phyloP scores from a whole-genome alignment of 2,888 invertebrate species.

The Heliconius cydno region DNA sequence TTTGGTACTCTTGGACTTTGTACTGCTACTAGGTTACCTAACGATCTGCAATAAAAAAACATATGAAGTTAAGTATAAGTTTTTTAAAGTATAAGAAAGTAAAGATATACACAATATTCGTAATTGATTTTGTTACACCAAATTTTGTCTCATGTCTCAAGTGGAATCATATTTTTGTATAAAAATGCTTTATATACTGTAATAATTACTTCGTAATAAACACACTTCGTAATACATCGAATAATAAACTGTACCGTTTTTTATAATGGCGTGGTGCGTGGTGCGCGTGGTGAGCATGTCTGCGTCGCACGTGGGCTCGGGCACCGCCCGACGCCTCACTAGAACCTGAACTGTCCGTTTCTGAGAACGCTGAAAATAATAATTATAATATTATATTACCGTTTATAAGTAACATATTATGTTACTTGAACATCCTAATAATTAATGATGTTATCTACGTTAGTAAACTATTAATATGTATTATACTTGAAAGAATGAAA shows the following conservation, averaged over 20 bases:
- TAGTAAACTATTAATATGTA: too few species aligned
- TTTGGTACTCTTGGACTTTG: constrained; percentile 92
- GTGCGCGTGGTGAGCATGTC: constrained; percentile 59
- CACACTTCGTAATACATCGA: too few species aligned
- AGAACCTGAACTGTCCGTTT: constrained; percentile 95
- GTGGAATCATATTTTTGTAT: too few species aligned
- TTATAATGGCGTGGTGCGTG: constrained; percentile 76
- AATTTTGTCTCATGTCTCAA: too few species aligned
- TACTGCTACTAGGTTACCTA: constrained; percentile 87
- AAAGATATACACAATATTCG: too few species aligned
- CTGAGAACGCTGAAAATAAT: constrained; percentile 87
- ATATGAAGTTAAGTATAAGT: neutral
- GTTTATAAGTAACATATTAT: too few species aligned
- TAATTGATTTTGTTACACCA: too few species aligned
- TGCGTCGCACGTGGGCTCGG: constrained; percentile 56
- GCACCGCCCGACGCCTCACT: constrained; percentile 83
- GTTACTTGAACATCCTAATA: too few species aligned
- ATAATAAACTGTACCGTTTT: constrained; percentile 67
- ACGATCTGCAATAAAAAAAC: constrained; percentile 58
- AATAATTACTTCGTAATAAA: neutral
- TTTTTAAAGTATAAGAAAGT: too few species aligned
- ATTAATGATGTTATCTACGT: too few species aligned
- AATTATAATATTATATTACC: neutral
- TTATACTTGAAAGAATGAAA: too few species aligned
- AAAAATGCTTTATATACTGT: too few species aligned